Base-by-base conservation (phyloP, 1,140 invertebrate species). In the Oedothorax gibbosus region DNA sequence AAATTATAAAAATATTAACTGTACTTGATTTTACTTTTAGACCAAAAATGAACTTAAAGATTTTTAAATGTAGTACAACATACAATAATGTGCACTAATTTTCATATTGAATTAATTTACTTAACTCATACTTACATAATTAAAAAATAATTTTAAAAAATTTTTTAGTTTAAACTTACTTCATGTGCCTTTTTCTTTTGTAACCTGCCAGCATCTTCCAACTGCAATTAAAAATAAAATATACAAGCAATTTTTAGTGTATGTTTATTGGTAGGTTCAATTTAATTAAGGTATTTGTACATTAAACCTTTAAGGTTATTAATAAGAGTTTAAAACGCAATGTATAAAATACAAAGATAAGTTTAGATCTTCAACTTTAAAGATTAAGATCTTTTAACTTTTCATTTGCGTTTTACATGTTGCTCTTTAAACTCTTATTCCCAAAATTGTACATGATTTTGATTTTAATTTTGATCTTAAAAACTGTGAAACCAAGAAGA, bases 181-280 rank as follows among this genome's bases (percentile, higher is more conserved):
- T 91, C 91, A 86, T 93, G 93, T 0, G 96, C 95, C 60, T 98
- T 91, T 88, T 92, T 91, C 89, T 93, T 93, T 64, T 93, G 92
- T 78, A 98, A 90, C 89, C 93, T 93, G 15, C 96, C 96, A 83
- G 94, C 94, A 89, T 96, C 94, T 89, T 97, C 95, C 49, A 98
- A 90, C 90, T 90, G 50, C 20, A 79, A 79, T 10, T 0, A 68
- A 51, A 54, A 54, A 54, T 53, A 79, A 68, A 60, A 72, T 54
- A 68, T 54, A 51, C 50, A 50, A 49, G 64, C 72, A 5, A 57
- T 35, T 8, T 7, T 5, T 35, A 2, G 35, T 35, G 35, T 35
- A 35, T 1, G 11, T 14, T 11, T 54, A 56, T 35, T 54, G 56
- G n/a, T 2, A 54, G 5, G 5, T 35, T 35, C 35, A 56, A 54